Percentiles rank a stretch among this genome's conserved stretches.
Conservation (phyloP, 2,113 vertebrate genomes). For the Hyperopisus bebe region DNA sequence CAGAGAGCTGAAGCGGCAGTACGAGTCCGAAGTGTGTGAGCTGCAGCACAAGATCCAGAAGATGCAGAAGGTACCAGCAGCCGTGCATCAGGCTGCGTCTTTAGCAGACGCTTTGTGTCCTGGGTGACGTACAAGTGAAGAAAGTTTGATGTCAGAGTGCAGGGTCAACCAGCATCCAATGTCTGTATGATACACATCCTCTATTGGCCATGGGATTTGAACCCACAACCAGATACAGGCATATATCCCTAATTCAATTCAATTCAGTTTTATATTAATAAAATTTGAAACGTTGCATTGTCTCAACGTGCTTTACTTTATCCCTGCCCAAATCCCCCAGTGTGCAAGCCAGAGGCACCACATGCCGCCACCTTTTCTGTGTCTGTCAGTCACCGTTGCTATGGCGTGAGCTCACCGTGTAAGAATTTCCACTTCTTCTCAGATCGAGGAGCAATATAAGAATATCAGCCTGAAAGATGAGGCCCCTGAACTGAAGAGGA, state of each 20-base stretch:
- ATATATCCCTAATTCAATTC: background rate
- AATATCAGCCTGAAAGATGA: slow-evolving; percentile 75
- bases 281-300: background rate
- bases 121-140: background rate
- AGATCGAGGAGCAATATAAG: slow-evolving; percentile 88
- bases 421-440: slow-evolving; percentile 31
- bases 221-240: background rate
- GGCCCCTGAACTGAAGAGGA: slow-evolving; percentile 73
- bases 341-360: background rate
- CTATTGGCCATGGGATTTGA: background rate
- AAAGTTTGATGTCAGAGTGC: background rate
- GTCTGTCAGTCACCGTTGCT: background rate
- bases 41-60: slow-evolving; percentile 85
- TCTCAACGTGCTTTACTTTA: background rate
- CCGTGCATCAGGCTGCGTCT: background rate
- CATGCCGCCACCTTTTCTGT: background rate
- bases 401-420: background rate
- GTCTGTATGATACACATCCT: background rate
- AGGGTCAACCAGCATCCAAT: background rate
- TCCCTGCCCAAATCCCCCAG: background rate
- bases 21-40: slow-evolving; percentile 83
- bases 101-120: background rate
- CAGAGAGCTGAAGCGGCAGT: slow-evolving; percentile 68
- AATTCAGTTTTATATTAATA: background rate
- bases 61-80: slow-evolving; percentile 71